These are phyloP conservation scores for Halocaridina rubra DNA, from an alignment of 2,888 invertebrate genomes.

Conservation along the genomic window DNA sequence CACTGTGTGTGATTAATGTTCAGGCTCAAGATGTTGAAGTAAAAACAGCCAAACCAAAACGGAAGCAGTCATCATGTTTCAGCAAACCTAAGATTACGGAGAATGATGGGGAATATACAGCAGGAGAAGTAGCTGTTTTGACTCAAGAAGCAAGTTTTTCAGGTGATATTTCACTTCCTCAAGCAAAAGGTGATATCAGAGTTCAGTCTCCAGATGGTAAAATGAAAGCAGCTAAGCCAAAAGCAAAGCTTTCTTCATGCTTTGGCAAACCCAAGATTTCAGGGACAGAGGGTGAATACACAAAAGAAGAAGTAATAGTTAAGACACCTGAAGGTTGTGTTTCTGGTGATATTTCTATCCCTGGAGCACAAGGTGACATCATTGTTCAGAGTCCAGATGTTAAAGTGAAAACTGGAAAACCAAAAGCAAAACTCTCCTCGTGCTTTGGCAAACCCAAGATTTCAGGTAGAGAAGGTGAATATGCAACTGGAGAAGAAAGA, in stretches of 20 bases:
- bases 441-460: background rate
- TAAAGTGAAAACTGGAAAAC: constrained; percentile 5
- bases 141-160: background rate
- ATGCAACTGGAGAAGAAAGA: background rate
- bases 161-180: too few relatives aligned
- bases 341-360: background rate
- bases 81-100: constrained; percentile 26
- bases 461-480: background rate
- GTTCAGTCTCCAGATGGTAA: background rate
- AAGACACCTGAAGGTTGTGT: too few relatives aligned
- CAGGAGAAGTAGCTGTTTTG: background rate
- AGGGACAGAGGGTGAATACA: constrained; percentile 19
- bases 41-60: constrained; percentile 20
- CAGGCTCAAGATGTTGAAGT: constrained; percentile 21
- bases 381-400: background rate
- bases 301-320: background rate
- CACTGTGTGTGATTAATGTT: background rate
- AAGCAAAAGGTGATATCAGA: background rate
- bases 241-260: background rate
- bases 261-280: background rate
- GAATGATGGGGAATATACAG: constrained; percentile 17
- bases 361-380: background rate
- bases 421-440: constrained; percentile 33
- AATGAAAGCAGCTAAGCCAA: background rate
- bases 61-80: constrained; percentile 35